Percentiles rank a stretch among this genome's conserved stretches.
phyloP scores from a whole-genome alignment of 2,888 invertebrate genomes.

The Zele albiditarsus region DNA sequence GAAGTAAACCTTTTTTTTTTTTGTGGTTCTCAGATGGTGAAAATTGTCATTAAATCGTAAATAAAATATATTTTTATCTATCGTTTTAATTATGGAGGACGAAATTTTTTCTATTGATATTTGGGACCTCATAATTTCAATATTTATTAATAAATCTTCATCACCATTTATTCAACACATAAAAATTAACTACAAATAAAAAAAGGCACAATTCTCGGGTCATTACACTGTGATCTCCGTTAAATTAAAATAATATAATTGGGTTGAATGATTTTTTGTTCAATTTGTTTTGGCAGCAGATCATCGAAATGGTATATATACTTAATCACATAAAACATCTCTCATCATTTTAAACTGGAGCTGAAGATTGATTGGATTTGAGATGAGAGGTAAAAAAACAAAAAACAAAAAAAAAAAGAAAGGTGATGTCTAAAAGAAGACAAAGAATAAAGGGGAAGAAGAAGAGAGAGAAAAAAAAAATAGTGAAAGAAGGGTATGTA shows the following conservation, averaged over 20 bases:
- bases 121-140: too few relatives aligned
- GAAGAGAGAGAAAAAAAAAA: slow-evolving; percentile 41
- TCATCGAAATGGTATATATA: background rate
- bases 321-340: slow-evolving; percentile 8
- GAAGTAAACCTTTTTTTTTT: too few relatives aligned
- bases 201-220: too few relatives aligned
- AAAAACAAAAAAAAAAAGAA: slow-evolving; percentile 33
- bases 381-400: slow-evolving; percentile 23
- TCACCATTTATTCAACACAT: background rate
- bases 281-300: background rate
- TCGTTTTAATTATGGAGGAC: too few relatives aligned
- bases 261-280: background rate
- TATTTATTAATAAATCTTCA: too few relatives aligned
- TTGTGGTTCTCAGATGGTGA: too few relatives aligned
- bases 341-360: slow-evolving; percentile 21
- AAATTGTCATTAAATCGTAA: too few relatives aligned
- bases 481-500: slow-evolving; percentile 48
- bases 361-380: slow-evolving; percentile 32
- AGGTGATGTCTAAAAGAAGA: slow-evolving; percentile 28
- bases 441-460: slow-evolving; percentile 32
- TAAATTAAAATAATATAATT: slow-evolving; percentile 2
- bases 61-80: too few relatives aligned
- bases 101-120: too few relatives aligned
- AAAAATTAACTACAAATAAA: background rate
- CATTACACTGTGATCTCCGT: background rate